A percentile compares a stretch with the other conserved stretches of the same genome.
These are phyloP conservation scores for Platycheirus albimanus DNA, from an alignment of 2,888 invertebrate genomes.

Conservation along the genomic window DNA sequence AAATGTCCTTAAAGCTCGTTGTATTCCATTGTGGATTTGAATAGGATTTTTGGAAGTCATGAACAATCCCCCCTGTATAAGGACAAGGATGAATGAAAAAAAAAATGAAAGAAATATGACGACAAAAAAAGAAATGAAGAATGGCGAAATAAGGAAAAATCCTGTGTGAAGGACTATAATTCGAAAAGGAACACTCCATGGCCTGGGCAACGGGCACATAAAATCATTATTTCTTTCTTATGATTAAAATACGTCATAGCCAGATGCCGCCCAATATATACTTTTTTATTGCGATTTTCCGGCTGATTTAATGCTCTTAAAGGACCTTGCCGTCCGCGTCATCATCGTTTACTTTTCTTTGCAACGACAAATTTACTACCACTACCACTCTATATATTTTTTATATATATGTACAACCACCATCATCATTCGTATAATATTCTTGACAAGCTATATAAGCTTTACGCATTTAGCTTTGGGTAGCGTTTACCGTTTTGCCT, in stretches of 20 bases:
- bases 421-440: slow-evolving; percentile 44
- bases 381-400: background rate
- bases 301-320: slow-evolving; percentile 77
- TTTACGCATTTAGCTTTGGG: slow-evolving; percentile 53
- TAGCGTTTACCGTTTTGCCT: background rate
- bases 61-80: slow-evolving; percentile 1
- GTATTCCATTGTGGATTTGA: slow-evolving; percentile 55
- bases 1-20: slow-evolving; percentile 35
- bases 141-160: slow-evolving; percentile 32
- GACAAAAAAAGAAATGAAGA: slow-evolving; percentile 52
- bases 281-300: slow-evolving; percentile 77
- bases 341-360: slow-evolving; percentile 47
- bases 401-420: too few species aligned
- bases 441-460: slow-evolving; percentile 38
- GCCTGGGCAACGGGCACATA: slow-evolving; percentile 71
- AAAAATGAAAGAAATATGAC: slow-evolving; percentile 30
- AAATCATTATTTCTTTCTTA: slow-evolving; percentile 77
- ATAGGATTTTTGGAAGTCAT: slow-evolving; percentile 52
- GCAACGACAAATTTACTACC: slow-evolving; percentile 51
- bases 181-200: slow-evolving; percentile 40
- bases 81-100: slow-evolving; percentile 27
- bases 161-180: slow-evolving; percentile 12
- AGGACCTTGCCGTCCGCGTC: slow-evolving; percentile 56
- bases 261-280: slow-evolving; percentile 77
- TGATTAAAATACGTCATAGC: slow-evolving; percentile 77